These are phyloP conservation scores for Euplagia quadripunctaria DNA, from an alignment of 2,888 invertebrate species.

Conservation along the genomic window DNA sequence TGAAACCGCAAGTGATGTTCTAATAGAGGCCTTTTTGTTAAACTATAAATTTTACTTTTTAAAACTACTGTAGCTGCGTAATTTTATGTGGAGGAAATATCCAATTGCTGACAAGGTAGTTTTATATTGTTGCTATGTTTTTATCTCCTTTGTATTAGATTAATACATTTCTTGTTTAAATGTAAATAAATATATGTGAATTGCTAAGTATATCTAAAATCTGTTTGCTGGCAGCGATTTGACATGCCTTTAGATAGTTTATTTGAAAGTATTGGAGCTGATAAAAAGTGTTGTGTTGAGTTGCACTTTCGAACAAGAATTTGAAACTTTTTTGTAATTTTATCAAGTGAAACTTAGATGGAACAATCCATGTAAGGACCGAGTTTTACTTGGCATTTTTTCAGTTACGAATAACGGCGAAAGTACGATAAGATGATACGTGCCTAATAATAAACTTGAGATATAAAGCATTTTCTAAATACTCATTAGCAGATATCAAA, in stretches of 20 bases:
- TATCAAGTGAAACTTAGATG: too few relatives aligned
- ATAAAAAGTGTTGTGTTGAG: too few relatives aligned
- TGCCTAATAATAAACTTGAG: too few relatives aligned
- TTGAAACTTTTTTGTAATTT: too few relatives aligned
- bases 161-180: neutral
- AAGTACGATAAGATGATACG: too few relatives aligned
- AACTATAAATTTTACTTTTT: conserved; percentile 47
- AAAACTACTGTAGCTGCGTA: conserved; percentile 14
- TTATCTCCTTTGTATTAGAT: conserved; percentile 1
- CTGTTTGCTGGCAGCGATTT: neutral
- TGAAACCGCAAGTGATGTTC: conserved; percentile 70
- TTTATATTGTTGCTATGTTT: neutral
- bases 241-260: neutral
- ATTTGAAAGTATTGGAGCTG: too few relatives aligned
- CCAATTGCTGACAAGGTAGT: neutral
- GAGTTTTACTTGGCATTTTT: too few relatives aligned
- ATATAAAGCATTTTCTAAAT: too few relatives aligned
- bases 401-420: too few relatives aligned
- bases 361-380: too few relatives aligned
- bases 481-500: too few relatives aligned
- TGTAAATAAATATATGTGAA: neutral
- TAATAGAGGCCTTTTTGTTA: conserved; percentile 62
- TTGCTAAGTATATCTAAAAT: conserved; percentile 3
- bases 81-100: conserved; percentile 11
- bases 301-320: too few relatives aligned